Percentiles rank a stretch among this genome's conserved stretches.
phyloP scores from a whole-genome alignment of 2,797 vertebrate genomes.

The Scarus forsteni region DNA sequence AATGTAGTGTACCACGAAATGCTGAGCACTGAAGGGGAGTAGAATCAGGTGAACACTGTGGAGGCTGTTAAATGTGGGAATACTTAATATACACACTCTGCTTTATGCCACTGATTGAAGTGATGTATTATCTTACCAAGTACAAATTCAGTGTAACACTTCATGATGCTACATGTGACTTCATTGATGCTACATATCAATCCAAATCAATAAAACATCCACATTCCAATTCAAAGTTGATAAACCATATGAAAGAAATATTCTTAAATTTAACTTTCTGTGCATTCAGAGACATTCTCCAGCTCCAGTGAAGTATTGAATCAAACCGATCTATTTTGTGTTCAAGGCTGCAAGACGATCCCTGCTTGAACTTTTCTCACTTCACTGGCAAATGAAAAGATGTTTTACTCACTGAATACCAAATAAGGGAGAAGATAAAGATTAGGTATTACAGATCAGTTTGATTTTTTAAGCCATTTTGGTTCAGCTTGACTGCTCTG shows the following conservation, averaged over 20 bases:
- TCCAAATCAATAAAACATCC: constrained; percentile 48
- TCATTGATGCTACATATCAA: constrained; percentile 48
- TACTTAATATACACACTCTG: neutral
- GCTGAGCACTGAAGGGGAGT: too few relatives aligned
- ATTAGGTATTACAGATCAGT: constrained; percentile 10
- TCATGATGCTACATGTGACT: constrained; percentile 39
- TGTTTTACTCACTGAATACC: neutral
- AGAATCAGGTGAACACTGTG: too few relatives aligned
- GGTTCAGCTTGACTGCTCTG: constrained; percentile 31
- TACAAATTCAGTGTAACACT: constrained; percentile 4
- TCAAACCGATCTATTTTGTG: neutral
- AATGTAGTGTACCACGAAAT: too few relatives aligned
- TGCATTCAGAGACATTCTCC: constrained; percentile 19
- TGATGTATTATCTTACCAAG: constrained; percentile 16
- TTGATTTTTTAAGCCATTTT: constrained; percentile 2
- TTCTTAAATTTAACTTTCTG: constrained; percentile 20
- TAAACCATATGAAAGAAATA: constrained; percentile 28
- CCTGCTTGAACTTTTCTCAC: constrained; percentile 9
- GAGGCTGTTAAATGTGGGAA: too few relatives aligned
- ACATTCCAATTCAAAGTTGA: constrained; percentile 31
- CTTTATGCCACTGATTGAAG: neutral
- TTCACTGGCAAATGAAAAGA: constrained; percentile 3
- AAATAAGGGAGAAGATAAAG: neutral
- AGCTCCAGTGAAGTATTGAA: constrained; percentile 19
- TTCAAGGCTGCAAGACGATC: neutral